These are phyloP conservation scores for Phytoseiulus persimilis DNA, from an alignment of 2,888 invertebrate species.

Conservation along the genomic window DNA sequence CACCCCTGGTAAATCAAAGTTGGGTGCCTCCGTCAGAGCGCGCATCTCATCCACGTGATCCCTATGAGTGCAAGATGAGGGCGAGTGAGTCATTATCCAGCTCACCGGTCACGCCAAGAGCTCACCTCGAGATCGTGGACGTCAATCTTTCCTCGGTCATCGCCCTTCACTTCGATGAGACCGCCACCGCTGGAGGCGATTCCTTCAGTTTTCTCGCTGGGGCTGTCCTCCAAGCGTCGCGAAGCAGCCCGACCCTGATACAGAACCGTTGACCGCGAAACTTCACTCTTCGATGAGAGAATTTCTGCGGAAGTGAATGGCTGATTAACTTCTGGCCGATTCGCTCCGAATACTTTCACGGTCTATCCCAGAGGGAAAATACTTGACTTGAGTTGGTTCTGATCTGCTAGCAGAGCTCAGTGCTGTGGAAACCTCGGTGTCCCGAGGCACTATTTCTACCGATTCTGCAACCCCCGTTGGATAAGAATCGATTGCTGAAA, in stretches of 20 bases:
- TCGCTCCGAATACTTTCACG: background rate
- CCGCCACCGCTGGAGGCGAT: background rate
- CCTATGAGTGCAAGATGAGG: too few relatives aligned
- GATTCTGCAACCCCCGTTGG: too few relatives aligned
- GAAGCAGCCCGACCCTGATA: constrained; percentile 28
- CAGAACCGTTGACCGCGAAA: background rate
- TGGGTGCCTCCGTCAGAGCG: too few relatives aligned
- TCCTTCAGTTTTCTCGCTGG: constrained; percentile 7
- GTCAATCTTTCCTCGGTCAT: background rate
- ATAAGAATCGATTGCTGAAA: too few relatives aligned
- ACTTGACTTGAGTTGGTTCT: background rate
- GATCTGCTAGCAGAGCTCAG: background rate
- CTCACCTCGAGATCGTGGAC: constrained; percentile 24
- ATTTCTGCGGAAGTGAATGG: background rate
- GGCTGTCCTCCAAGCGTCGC: background rate
- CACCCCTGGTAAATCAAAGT: too few relatives aligned
- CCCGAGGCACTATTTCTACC: too few relatives aligned
- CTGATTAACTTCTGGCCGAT: background rate
- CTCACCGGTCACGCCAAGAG: background rate
- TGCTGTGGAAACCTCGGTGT: background rate
- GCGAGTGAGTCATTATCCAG: too few relatives aligned
- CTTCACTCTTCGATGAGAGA: background rate
- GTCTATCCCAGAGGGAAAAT: background rate
- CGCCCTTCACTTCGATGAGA: background rate
- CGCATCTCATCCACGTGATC: too few relatives aligned